A percentile compares a stretch with the other conserved stretches of the same genome.
These are phyloP conservation scores for Amphilophus citrinellus DNA, from an alignment of 2,113 vertebrate genomes.

Conservation along the genomic window DNA sequence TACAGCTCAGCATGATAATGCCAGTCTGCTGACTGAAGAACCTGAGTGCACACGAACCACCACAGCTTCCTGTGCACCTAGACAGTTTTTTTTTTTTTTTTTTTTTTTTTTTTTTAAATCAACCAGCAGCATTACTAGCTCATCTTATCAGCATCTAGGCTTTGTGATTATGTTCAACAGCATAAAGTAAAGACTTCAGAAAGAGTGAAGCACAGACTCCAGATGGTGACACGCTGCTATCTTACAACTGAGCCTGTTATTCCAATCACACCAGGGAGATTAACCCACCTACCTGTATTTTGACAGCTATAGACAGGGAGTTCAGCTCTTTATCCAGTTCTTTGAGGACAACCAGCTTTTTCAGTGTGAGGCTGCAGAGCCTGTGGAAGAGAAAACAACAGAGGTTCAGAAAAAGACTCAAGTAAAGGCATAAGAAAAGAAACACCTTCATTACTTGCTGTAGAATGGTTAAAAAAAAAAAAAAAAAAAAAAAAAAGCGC, in stretches of 20 bases:
- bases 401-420: conserved; percentile 23
- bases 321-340: conserved; percentile 92
- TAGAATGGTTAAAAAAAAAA: not conserved
- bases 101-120: conserved; percentile 6
- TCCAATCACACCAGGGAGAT: conserved; percentile 12
- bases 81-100: conserved; percentile 51
- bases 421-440: not conserved
- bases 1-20: conserved; percentile 48
- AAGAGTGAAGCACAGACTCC: conserved; percentile 18
- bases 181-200: conserved; percentile 10
- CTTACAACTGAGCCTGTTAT: conserved; percentile 11
- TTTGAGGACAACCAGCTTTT: conserved; percentile 83
- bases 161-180: conserved; percentile 25
- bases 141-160: conserved; percentile 24
- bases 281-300: conserved; percentile 81
- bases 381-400: conserved; percentile 66
- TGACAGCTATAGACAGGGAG: conserved; percentile 81
- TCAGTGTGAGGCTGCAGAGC: conserved; percentile 90
- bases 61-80: conserved; percentile 35
- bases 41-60: conserved; percentile 51
- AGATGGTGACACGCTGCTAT: conserved; percentile 1
- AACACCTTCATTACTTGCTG: conserved; percentile 22
- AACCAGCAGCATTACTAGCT: conserved; percentile 54
- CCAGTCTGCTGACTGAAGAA: conserved; percentile 38
- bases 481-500: not conserved